Evolutionary conservation across 2,113 vertebrate genomes (phyloP).

Genomic region (Actinemys pallida): DNA sequence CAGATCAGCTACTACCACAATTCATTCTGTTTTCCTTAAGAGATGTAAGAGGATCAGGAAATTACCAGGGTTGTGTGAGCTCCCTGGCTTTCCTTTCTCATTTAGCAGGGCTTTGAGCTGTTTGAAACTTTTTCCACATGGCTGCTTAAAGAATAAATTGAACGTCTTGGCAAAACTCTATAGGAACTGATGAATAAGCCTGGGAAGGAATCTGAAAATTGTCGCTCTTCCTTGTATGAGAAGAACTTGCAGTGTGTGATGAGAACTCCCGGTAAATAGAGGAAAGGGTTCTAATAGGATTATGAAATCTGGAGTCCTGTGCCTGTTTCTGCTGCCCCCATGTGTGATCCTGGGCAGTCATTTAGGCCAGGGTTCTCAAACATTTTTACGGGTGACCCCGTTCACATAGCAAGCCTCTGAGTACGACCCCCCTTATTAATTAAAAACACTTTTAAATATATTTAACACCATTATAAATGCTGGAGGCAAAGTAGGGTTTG

Average conservation of each 20-base stretch:
- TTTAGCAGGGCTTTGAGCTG: slow-evolving; percentile 62
- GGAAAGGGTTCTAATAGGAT: slow-evolving; percentile 68
- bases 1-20: slow-evolving; percentile 67
- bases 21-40: slow-evolving; percentile 75
- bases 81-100: slow-evolving; percentile 63
- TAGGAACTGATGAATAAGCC: slow-evolving; percentile 59
- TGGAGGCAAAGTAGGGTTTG: no score
- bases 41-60: slow-evolving; percentile 59
- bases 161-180: slow-evolving; percentile 49
- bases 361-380: neutral
- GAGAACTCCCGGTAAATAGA: slow-evolving; percentile 52
- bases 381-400: no score
- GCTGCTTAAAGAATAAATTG: slow-evolving; percentile 66
- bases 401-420: no score
- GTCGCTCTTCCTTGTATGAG: slow-evolving; percentile 36
- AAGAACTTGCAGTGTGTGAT: slow-evolving; percentile 37
- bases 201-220: slow-evolving; percentile 67
- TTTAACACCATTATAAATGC: no score
- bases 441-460: no score
- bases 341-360: neutral
- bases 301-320: slow-evolving; percentile 10
- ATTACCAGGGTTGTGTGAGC: slow-evolving; percentile 71
- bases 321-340: neutral
- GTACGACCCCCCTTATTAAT: no score
- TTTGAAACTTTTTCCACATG: slow-evolving; percentile 71